Percentiles rank a stretch among this genome's conserved stretches.
Conservation (phyloP, 2,113 vertebrate genomes). For the Fregetta grallaria region DNA sequence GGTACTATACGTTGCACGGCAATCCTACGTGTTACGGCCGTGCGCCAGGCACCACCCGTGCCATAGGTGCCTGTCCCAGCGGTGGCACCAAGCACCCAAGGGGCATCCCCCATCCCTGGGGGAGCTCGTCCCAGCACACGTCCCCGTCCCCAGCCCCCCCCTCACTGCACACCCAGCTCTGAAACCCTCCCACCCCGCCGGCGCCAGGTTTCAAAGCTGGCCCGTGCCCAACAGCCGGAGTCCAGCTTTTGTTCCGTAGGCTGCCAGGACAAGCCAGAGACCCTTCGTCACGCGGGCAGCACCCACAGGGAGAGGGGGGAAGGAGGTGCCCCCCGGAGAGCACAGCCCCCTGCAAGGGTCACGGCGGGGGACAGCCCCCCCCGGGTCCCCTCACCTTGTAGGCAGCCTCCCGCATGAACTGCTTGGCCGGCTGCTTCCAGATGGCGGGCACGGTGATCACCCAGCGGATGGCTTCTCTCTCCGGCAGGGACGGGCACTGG, state of each 20-base stretch:
- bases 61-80: not conserved
- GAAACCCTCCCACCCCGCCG: not conserved
- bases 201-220: no score
- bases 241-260: not conserved
- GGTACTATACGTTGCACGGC: not conserved
- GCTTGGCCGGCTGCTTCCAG: constrained; percentile 97
- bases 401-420: constrained; percentile 97
- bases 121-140: not conserved
- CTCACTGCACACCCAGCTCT: not conserved
- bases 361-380: fast-evolving
- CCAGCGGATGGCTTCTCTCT: constrained; percentile 85
- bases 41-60: not conserved
- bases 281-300: not conserved
- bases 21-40: not conserved
- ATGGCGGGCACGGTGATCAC: constrained; percentile 96
- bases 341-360: not conserved
- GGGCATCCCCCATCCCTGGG: not conserved
- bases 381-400: constrained; percentile 78
- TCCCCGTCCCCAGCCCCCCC: not conserved
- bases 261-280: not conserved
- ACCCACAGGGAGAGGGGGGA: not conserved
- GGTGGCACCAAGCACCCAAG: not conserved
- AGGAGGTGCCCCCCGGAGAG: fast-evolving
- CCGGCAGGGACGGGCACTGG: constrained; percentile 79
- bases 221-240: no score